Base-by-base conservation (phyloP, 2,888 invertebrate genomes). In the Polymixis lichenea region DNA sequence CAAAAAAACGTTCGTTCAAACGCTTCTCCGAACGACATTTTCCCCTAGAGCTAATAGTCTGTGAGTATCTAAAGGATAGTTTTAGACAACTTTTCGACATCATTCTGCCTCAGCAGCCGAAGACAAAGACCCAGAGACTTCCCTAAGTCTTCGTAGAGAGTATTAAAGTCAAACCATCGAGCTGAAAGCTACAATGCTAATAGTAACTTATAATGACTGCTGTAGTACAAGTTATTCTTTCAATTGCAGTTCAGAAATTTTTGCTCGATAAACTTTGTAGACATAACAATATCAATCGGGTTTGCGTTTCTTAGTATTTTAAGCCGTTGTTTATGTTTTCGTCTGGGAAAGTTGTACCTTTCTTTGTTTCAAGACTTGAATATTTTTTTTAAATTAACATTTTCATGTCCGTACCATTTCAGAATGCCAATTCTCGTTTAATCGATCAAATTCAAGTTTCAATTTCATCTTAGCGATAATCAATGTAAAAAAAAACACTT, bases 51-150 rank as follows among this genome's bases (percentile, higher is more conserved):
- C 25, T 69, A 65, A 85, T 71, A 84, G 71, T 69, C 64, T 46
- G 38, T 75, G 77, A 84, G 87, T 82, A 72, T 51, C 69, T 64
- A 49, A 53, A 75, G 49, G 69, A 77, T 85, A 88, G 83, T 88
- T 85, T 80, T 49, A 77, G 61, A 72, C 72, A 75, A 82, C 70
- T 82, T 81, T 71, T 56, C 70, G 72, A 87, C 87, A 87, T 89
- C 89, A 89, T 88, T 90, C 89, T 84, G 84, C 87, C 71, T 88
- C 87, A 89, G 78, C 84, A 88, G 85, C 82, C 77, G 75, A 83
- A 89, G 88, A 93, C 92, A 93, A 93, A 91, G 93, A 88, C 86
- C 82, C 88, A 76, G 56, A 71, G 81, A 92, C 89, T 92, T 93
- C 86, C 82, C 89, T 93, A 93, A 94, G 93, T 92, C 91, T 90